Conservation (phyloP, 2,113 vertebrate species). For the Chaetodon auriga region DNA sequence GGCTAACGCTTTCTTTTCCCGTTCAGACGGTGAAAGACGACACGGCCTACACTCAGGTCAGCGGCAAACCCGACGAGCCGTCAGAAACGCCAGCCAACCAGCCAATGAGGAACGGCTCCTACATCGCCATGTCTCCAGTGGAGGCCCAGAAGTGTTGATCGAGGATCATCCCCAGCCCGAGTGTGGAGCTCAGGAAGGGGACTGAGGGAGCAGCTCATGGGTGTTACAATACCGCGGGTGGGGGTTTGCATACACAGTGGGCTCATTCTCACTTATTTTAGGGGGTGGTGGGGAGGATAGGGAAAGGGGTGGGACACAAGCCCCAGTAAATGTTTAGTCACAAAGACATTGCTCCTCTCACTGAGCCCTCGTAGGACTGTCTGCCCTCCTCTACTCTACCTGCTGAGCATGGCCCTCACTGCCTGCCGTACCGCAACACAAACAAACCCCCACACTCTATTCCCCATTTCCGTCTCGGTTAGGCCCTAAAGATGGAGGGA, state of each 20-base stretch:
- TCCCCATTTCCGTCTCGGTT: constrained; percentile 55
- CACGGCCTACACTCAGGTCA: constrained; percentile 86
- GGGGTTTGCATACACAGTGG: constrained; percentile 44
- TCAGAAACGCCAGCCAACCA: constrained; percentile 76
- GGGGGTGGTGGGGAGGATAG: constrained; percentile 22
- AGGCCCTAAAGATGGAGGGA: constrained; percentile 45
- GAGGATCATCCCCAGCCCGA: constrained; percentile 43
- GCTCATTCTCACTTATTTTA: constrained; percentile 47
- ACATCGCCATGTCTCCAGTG: constrained; percentile 88
- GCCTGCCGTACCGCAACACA: constrained; percentile 70
- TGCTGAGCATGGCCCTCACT: constrained; percentile 79
- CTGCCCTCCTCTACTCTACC: constrained; percentile 61
- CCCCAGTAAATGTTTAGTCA: constrained; percentile 55
- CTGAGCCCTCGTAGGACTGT: constrained; percentile 68
- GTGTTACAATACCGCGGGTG: constrained; percentile 44
- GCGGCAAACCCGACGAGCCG: constrained; percentile 82
- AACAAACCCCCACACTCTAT: constrained; percentile 37
- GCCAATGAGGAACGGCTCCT: constrained; percentile 82
- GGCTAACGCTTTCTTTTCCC: constrained; percentile 8
- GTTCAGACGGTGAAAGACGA: constrained; percentile 84
- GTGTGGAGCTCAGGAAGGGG: constrained; percentile 69
- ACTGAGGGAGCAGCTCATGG: constrained; percentile 55
- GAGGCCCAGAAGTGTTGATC: constrained; percentile 86
- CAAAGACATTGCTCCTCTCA: constrained; percentile 66
- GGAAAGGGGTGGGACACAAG: constrained; percentile 46